Percentiles rank a stretch among this genome's conserved stretches.
phyloP scores from a whole-genome alignment of 2,797 vertebrate genomes.

The Clarias laeviceps region DNA sequence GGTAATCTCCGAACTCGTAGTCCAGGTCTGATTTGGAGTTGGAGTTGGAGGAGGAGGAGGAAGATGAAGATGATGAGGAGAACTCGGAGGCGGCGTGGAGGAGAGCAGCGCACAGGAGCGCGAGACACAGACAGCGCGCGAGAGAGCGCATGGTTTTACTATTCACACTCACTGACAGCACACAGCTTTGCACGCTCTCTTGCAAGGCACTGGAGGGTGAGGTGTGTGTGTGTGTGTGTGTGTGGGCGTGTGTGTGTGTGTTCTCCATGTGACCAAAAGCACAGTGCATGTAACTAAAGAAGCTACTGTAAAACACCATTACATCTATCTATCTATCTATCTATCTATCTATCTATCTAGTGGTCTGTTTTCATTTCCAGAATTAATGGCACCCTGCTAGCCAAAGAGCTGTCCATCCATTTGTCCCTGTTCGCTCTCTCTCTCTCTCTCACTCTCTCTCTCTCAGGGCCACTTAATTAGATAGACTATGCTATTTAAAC shows the following conservation, averaged over 20 bases:
- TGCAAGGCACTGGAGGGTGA: neutral
- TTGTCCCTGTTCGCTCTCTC: neutral
- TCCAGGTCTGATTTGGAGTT: conserved; percentile 67
- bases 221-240: neutral
- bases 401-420: neutral
- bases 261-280: neutral
- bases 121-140: conserved; percentile 52
- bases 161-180: conserved; percentile 20
- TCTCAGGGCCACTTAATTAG: neutral
- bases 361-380: too few relatives aligned
- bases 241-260: neutral
- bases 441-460: neutral
- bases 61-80: neutral
- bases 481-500: too few relatives aligned
- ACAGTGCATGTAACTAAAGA: neutral
- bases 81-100: conserved; percentile 55
- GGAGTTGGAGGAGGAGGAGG: neutral
- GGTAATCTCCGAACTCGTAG: conserved; percentile 78
- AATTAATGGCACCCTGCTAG: too few relatives aligned
- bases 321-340: neutral
- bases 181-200: neutral
- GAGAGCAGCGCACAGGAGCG: conserved; percentile 53
- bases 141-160: conserved; percentile 62
- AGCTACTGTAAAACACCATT: too few relatives aligned
- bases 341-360: neutral